Percentiles rank a stretch among this genome's conserved stretches.
Evolutionary conservation across 2,113 vertebrate genomes (phyloP).

Genomic region (Phasianus colchicus): DNA sequence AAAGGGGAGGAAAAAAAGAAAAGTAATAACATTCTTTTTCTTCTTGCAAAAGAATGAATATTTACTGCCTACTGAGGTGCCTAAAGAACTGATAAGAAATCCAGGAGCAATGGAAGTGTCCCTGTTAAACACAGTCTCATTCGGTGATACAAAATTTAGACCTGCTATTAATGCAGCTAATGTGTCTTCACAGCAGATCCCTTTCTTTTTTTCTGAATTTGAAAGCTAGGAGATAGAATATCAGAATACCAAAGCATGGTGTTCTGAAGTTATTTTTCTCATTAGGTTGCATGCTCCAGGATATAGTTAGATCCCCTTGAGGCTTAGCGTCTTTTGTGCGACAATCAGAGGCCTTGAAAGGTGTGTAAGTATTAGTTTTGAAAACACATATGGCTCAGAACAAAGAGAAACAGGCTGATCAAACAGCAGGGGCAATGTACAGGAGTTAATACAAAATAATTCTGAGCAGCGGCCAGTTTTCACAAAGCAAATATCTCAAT

Average conservation of each 20-base stretch:
- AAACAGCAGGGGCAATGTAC: conserved; percentile 57
- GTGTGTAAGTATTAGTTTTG: conserved; percentile 62
- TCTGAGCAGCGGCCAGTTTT: conserved; percentile 56
- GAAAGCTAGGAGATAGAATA: conserved; percentile 53
- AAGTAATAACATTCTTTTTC: not conserved
- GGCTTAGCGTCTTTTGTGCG: conserved; percentile 56
- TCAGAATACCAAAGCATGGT: conserved; percentile 55
- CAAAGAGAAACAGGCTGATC: conserved; percentile 68
- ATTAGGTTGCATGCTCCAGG: conserved; percentile 57
- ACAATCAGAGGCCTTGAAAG: conserved; percentile 63
- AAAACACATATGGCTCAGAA: conserved; percentile 70
- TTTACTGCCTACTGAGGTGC: not conserved
- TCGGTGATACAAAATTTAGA: conserved; percentile 36
- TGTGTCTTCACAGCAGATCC: conserved; percentile 8
- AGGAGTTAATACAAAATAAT: conserved; percentile 71
- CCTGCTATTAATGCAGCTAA: conserved; percentile 43
- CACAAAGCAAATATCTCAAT: conserved; percentile 68
- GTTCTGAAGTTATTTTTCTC: conserved; percentile 66
- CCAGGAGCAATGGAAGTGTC: conserved; percentile 23
- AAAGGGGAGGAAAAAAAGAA: not conserved
- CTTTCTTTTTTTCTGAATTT: conserved; percentile 13
- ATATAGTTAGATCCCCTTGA: conserved; percentile 55
- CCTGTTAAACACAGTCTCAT: conserved; percentile 29
- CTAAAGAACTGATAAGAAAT: conserved; percentile 29
- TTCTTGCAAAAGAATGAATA: not conserved